Conservation (phyloP, 2,113 vertebrate genomes). For the Typhlomys cinereus region DNA sequence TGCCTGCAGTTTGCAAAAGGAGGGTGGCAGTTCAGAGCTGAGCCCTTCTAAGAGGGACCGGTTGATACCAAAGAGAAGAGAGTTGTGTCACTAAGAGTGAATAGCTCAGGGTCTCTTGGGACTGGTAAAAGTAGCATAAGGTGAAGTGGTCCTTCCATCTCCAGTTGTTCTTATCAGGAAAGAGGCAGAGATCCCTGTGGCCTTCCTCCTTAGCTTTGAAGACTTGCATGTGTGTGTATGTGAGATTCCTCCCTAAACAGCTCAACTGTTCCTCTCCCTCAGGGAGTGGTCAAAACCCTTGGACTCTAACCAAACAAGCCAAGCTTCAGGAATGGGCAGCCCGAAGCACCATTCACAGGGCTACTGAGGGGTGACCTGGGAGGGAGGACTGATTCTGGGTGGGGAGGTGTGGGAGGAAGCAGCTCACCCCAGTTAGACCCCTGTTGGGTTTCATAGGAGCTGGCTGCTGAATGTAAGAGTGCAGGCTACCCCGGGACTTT, state of each 20-base stretch:
- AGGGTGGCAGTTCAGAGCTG: background rate
- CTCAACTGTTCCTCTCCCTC: background rate
- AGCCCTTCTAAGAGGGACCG: background rate
- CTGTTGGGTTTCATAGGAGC: slow-evolving; percentile 87
- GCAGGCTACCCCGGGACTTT: slow-evolving; percentile 93
- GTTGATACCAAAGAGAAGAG: background rate
- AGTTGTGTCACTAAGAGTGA: background rate
- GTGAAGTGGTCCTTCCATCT: no score
- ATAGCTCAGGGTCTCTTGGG: background rate
- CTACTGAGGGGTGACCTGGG: background rate
- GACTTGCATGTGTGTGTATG: background rate
- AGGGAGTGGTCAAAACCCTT: background rate
- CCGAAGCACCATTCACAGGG: background rate
- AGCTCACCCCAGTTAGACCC: slow-evolving; percentile 70
- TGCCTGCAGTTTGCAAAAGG: background rate
- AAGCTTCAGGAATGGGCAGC: slow-evolving; percentile 18
- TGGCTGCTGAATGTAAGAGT: slow-evolving; percentile 96
- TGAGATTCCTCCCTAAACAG: background rate
- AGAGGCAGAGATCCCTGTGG: background rate
- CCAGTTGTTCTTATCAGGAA: background rate
- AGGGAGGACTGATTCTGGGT: background rate
- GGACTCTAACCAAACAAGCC: slow-evolving; percentile 47
- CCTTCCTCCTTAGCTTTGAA: background rate
- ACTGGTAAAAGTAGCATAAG: background rate
- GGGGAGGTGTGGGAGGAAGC: slow-evolving; percentile 41